Base-by-base conservation (phyloP, 2,113 vertebrate species). In the Monopterus albus region DNA sequence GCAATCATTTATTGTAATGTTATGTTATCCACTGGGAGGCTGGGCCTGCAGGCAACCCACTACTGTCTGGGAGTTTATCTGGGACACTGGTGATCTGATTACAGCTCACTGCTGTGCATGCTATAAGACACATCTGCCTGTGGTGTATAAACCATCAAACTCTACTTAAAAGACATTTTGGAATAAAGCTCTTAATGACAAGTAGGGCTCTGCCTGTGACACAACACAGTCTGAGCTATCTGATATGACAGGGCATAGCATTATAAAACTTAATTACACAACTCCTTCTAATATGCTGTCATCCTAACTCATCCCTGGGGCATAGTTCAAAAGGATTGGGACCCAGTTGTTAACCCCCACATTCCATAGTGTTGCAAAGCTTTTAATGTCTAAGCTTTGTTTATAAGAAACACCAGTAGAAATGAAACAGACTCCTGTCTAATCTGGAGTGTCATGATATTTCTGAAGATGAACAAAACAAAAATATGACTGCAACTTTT, bases 61-160 rank as follows among this genome's bases (percentile, higher is more conserved):
- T 66, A 63, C 82, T 72, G 76, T 83, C 58, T 75, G 35, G 51
- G 62, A 72, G 73, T 51, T 76, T 55, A 45, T 66, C 73, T 23
- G 8, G 57, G 60, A 77, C 73, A 47, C 50, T 61, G 45, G 42
- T 33, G 58, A 65, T 68, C 42, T 76, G 73, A 83, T 83, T 79
- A 77, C 73, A 83, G 62, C 68, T 71, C 65, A 55, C 29, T 68
- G 64, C 42, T 63, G 55, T 23, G 33, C 56, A 21, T 62, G 61
- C 72, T 42, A 29, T 72, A 78, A 78, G 82, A 78, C 56, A 61
- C 69, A 81, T 63, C 55, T 72, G 72, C 43, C 56, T 68, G 79
- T 47, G 70, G 73, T 52, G 65, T 9, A 60, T 28, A 58, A 68
- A 69, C 52, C 40, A 43, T 20, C 25, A 15, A 72, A 46, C 58